Evolutionary conservation across 2,888 invertebrate genomes (phyloP).

Genomic region (Clistopyga incitator): DNA sequence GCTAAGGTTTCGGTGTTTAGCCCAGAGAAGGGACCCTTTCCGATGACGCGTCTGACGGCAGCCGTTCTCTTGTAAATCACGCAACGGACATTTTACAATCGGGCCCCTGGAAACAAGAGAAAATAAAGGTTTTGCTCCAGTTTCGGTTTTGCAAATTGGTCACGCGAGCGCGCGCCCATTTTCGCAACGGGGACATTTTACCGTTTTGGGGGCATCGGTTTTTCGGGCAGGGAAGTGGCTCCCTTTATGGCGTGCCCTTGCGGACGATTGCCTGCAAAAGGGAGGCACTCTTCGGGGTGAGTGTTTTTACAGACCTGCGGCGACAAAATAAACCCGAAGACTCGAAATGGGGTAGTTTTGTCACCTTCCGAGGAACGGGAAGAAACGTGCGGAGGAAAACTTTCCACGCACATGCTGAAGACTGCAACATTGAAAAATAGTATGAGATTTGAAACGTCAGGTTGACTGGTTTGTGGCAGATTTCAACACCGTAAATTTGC

Average conservation of each 20-base stretch:
- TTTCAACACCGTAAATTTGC: too few species aligned
- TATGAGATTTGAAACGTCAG: too few species aligned
- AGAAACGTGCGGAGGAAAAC: too few species aligned
- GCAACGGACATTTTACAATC: slow-evolving; percentile 70
- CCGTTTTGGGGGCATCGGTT: slow-evolving; percentile 15
- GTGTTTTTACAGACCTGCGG: too few species aligned
- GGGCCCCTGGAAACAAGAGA: slow-evolving; percentile 31
- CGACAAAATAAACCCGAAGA: too few species aligned
- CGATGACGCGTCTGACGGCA: neutral
- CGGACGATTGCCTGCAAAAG: too few species aligned
- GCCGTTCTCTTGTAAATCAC: slow-evolving; percentile 73
- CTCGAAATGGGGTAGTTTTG: too few species aligned
- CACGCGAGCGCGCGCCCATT: slow-evolving; percentile 60
- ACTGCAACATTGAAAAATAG: too few species aligned
- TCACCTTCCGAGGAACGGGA: too few species aligned
- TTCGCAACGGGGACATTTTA: slow-evolving; percentile 18
- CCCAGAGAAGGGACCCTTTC: slow-evolving; percentile 29
- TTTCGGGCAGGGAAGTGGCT: neutral
- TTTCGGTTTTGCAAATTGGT: slow-evolving; percentile 67
- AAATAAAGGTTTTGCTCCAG: slow-evolving; percentile 65
- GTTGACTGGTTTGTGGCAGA: too few species aligned
- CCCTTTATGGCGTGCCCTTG: neutral
- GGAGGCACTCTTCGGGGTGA: too few species aligned
- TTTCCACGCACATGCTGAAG: too few species aligned
- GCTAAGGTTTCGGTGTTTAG: slow-evolving; percentile 21